Conservation (phyloP, 1,140 invertebrate genomes). For the Amyelois transitella region DNA sequence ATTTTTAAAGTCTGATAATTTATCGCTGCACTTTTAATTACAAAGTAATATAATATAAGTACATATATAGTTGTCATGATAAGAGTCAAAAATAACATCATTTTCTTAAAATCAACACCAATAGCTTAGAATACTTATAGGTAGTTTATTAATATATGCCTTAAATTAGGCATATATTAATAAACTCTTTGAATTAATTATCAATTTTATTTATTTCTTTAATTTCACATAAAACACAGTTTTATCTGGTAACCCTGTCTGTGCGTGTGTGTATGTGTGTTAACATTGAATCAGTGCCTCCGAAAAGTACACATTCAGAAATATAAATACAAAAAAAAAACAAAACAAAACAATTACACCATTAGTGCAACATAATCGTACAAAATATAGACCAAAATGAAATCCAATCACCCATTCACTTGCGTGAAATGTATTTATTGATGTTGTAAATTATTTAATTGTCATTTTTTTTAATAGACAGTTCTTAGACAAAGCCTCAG, state of each 20-base stretch:
- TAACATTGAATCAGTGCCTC: slow-evolving; percentile 37
- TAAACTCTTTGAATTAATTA: slow-evolving; percentile 9
- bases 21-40: too few species aligned
- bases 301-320: slow-evolving; percentile 20
- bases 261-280: not conserved
- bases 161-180: too few species aligned
- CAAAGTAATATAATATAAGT: too few species aligned
- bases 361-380: slow-evolving; percentile 59
- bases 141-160: too few species aligned
- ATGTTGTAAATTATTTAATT: slow-evolving; percentile 47
- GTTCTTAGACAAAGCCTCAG: slow-evolving; percentile 51
- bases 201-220: not conserved
- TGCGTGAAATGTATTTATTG: slow-evolving; percentile 45
- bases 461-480: slow-evolving; percentile 38
- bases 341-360: slow-evolving; percentile 27
- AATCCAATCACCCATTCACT: slow-evolving; percentile 44
- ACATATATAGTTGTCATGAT: too few species aligned
- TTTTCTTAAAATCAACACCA: too few species aligned
- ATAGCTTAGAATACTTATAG: too few species aligned
- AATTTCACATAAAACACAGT: not conserved
- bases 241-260: not conserved
- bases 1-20: too few species aligned
- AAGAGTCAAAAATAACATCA: too few species aligned
- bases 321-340: slow-evolving; percentile 12
- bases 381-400: slow-evolving; percentile 67